Base-by-base conservation (phyloP, 2,113 vertebrate species). In the Odocoileus hemionus region DNA sequence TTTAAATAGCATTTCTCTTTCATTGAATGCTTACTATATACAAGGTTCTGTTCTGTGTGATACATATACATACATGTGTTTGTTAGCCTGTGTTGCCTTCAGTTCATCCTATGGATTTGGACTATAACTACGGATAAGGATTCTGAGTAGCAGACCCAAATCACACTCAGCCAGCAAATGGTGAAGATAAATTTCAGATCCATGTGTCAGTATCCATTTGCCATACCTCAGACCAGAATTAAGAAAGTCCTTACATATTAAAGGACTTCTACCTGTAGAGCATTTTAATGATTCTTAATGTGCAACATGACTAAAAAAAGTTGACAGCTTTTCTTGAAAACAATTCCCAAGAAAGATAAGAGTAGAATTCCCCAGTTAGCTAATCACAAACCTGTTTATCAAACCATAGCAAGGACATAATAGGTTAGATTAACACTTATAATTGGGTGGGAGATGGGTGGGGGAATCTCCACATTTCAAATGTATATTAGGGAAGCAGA, bases 401-500 rank as follows among this genome's bases (percentile, higher is more conserved):
- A 89, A 85, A 78, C 13, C 5, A 54, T 50, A 96, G 47, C 43
- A 96, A 88, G 15, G 36, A 89, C 94, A 88, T 94, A 85, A 87
- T 87, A 67, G 26, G 78, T 45, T 76, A 58, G 14, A 64, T 47
- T 39, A 91, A 67, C 33, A 64, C 39, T 94, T 67, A 39, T 70
- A 84, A 86, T 50, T 88, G 5, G 16, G 33, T 45, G 10, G 5
- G 30, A 36, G 30, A 15, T 43, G 4, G 1, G 17, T 50, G 13
- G 14, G 3, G 15, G 60, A 39, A 86, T 54, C 30, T 89, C 12
- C 3, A 55, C 36, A 78, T 93, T 96, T 96, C 88, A 97, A 96
- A 93, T 93, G 26, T 74, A 97, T 92, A 92, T 95, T 93, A 74
- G 15, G n/a, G 28, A 94, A 92, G 26, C 11, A 94, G 92, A 89